Conservation (phyloP, 2,888 invertebrate genomes). For the Andrena flavipes region DNA sequence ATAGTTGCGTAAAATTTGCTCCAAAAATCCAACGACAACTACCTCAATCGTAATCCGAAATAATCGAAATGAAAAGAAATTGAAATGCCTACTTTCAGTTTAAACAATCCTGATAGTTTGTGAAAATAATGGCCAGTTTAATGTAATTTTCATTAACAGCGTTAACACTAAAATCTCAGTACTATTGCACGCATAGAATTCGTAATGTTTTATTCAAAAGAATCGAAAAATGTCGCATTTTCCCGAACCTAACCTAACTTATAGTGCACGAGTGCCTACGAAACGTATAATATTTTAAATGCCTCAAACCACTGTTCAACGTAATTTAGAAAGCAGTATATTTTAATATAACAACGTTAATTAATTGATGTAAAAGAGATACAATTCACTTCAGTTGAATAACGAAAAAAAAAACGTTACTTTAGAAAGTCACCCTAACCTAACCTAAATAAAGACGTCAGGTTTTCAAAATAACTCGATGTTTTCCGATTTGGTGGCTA, state of each 20-base stretch:
- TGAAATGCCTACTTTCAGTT: no score
- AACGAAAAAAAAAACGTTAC: constrained; percentile 2
- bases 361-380: background rate
- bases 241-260: constrained; percentile 22
- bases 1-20: no score
- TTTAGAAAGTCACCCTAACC: background rate
- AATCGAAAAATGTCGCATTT: background rate
- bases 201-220: constrained; percentile 1
- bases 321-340: background rate
- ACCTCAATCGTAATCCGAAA: no score
- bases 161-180: background rate
- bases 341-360: background rate
- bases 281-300: background rate
- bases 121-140: no score
- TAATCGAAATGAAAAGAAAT: background rate
- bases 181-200: background rate
- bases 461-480: background rate
- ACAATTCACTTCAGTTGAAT: constrained; percentile 3
- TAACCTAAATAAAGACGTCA: constrained; percentile 15
- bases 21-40: no score
- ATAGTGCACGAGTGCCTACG: background rate
- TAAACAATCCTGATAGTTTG: background rate
- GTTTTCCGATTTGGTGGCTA: background rate
- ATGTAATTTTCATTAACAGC: background rate
- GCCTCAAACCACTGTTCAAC: background rate